phyloP scores from a whole-genome alignment of 2,113 vertebrate genomes.

The Ginglymostoma cirratum region DNA sequence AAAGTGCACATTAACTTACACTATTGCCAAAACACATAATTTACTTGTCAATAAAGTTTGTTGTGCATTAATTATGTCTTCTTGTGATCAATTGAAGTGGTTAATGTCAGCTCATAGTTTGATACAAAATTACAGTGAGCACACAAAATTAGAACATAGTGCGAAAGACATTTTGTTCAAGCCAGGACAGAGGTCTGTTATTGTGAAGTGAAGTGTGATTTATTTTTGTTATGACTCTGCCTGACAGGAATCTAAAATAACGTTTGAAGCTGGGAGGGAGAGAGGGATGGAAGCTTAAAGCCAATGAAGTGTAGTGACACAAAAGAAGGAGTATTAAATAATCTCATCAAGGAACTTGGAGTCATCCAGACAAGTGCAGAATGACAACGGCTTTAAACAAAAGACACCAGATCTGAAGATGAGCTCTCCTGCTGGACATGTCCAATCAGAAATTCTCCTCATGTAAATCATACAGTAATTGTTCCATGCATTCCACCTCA shows the following conservation, averaged over 20 bases:
- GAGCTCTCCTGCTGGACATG: background rate
- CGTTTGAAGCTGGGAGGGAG: background rate
- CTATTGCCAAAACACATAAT: conserved; percentile 22
- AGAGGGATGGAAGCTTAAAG: background rate
- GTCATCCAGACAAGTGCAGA: background rate
- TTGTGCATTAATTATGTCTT: conserved; percentile 35
- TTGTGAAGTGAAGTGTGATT: conserved; percentile 16
- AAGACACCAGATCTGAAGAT: background rate
- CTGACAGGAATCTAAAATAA: conserved; percentile 25
- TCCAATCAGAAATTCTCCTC: conserved; percentile 10
- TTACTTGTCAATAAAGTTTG: conserved; percentile 28
- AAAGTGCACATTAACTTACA: conserved; percentile 12
- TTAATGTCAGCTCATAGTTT: conserved; percentile 17
- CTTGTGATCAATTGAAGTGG: conserved; percentile 21
- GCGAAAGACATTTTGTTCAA: background rate
- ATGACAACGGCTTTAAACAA: background rate
- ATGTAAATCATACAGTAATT: background rate
- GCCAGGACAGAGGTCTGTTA: background rate
- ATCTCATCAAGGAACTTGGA: background rate
- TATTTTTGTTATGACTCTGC: conserved; percentile 19
- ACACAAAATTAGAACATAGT: conserved; percentile 8
- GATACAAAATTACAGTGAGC: conserved; percentile 9
- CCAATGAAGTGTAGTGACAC: background rate
- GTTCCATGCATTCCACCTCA: conserved; percentile 1
- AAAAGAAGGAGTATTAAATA: background rate